Percentiles rank a stretch among this genome's conserved stretches.
Conservation (phyloP, 2,888 invertebrate species). For the Galerucella nymphaeae region DNA sequence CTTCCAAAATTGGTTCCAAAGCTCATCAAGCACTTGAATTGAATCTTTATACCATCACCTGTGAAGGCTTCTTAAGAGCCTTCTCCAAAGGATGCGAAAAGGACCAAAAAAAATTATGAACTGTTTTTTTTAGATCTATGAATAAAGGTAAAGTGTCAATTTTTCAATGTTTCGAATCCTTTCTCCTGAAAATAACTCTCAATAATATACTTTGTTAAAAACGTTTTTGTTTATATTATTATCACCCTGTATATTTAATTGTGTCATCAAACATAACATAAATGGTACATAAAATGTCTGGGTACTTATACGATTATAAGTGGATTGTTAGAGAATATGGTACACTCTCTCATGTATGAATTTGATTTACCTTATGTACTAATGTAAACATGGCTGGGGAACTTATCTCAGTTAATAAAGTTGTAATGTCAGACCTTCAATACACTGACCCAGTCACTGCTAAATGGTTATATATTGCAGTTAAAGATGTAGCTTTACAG, state of each 20-base stretch:
- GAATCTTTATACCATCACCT: no score
- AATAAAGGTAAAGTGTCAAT: no score
- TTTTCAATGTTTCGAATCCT: no score
- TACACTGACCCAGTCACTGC: slow-evolving; percentile 37
- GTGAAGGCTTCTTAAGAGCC: no score
- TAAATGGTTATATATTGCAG: slow-evolving; percentile 32
- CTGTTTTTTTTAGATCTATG: no score
- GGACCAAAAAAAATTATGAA: no score
- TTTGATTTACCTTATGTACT: slow-evolving; percentile 30
- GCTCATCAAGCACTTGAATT: no score
- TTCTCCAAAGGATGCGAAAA: no score
- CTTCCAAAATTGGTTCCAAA: no score
- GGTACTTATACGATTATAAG: neutral
- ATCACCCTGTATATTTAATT: neutral
- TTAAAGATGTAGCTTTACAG: slow-evolving; percentile 30
- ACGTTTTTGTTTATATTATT: neutral
- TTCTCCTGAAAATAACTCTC: neutral
- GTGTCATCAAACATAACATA: neutral
- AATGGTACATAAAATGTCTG: slow-evolving; percentile 3
- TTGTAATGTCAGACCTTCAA: slow-evolving; percentile 36
- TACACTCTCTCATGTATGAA: slow-evolving; percentile 13
- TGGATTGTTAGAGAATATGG: slow-evolving; percentile 14
- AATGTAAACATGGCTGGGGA: slow-evolving; percentile 35
- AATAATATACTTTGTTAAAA: neutral
- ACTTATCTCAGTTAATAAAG: slow-evolving; percentile 36